phyloP scores from a whole-genome alignment of 1,140 invertebrate species.

The Drosophila truncata region DNA sequence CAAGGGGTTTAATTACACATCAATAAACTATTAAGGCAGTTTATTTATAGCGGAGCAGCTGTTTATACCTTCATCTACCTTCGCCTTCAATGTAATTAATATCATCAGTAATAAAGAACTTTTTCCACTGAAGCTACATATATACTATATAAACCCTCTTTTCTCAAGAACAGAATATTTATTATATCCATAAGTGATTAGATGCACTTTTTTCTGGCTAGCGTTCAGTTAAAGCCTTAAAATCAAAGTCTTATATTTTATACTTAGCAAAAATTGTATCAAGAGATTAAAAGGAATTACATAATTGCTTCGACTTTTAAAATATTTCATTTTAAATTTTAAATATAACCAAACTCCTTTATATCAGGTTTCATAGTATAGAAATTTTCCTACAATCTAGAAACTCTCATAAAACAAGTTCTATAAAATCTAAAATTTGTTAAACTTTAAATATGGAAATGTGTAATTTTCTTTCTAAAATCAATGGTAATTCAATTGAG shows the following conservation, averaged over 20 bases:
- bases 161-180: not conserved
- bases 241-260: not conserved
- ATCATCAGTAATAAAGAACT: not conserved
- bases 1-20: not conserved
- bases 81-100: not conserved
- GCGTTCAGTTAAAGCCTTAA: not conserved
- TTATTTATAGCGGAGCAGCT: not conserved
- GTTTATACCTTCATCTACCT: not conserved
- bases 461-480: not conserved
- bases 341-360: too few species aligned
- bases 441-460: not conserved
- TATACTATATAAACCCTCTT: not conserved
- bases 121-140: not conserved
- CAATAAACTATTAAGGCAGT: constrained; percentile 1
- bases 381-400: not conserved
- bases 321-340: too few species aligned
- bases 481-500: not conserved
- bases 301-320: too few species aligned
- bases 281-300: too few species aligned
- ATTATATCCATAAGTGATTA: not conserved
- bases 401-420: not conserved
- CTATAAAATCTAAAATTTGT: not conserved
- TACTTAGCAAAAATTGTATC: too few species aligned
- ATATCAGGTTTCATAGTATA: not conserved
- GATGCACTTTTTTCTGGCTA: not conserved